Base-by-base conservation (phyloP, 1,140 invertebrate species). In the Calliopsis andreniformis region DNA sequence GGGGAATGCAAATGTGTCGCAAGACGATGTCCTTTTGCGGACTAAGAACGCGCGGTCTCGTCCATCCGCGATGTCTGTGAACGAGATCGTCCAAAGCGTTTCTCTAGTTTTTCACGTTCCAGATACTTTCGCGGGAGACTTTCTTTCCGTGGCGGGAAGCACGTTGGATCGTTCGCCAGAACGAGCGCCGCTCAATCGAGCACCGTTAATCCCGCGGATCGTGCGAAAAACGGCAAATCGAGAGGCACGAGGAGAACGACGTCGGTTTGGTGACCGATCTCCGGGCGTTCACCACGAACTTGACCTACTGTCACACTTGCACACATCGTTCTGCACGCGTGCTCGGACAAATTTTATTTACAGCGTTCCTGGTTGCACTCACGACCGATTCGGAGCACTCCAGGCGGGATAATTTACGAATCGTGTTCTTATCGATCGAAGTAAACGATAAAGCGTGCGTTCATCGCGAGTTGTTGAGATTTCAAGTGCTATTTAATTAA, bases 241-340 rank as follows among this genome's bases (percentile, higher is more conserved):
- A 42, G n/a, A 30, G 32, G 20, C 0, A 47, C n/a, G 16, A 47
- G 14, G 39, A 25, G 55, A 67, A 53, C 4, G 43, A 32, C 51
- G 35, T 51, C 77, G 39, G 49, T 70, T 72, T 32, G 35, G 42
- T 28, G 68, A 68, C 28, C 61, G 47, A 42, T 64, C 43, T 53
- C 51, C 42, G 83, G 83, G 51, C 81, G 66, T 86, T 87, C 83
- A 87, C 83, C 81, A 73, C 86, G 79, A 85, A 87, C 86, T 87
- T 87, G 87, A 87, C 86, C 86, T 53, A 87, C 80, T 86, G 82
- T 87, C 73, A 83, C 63, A 85, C 86, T 86, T 87, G 85, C 35
- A 71, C 53, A 4, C 25, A 20, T 47, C 68, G 63, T 23, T 49
- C n/a, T 20, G 42, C 49, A 39, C 35, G 35, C 10, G 35, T 39